These are phyloP conservation scores for Bagarius yarrelli DNA, from an alignment of 2,113 vertebrate species.

Conservation along the genomic window DNA sequence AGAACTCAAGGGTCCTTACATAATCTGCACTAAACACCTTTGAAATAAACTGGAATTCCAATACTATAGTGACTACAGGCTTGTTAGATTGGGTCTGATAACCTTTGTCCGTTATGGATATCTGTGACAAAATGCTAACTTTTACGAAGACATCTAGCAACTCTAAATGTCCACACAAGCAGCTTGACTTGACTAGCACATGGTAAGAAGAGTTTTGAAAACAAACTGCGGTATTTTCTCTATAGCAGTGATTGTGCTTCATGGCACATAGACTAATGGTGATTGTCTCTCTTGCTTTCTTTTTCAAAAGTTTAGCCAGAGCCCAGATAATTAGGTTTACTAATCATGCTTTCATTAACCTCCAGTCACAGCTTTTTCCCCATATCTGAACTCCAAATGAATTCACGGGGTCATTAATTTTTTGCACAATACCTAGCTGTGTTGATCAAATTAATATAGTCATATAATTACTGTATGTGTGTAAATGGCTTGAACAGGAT, in stretches of 20 bases:
- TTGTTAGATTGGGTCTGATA: too few species aligned
- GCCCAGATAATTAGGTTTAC: constrained; percentile 67
- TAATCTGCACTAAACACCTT: too few species aligned
- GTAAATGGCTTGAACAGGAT: constrained; percentile 43
- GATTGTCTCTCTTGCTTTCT: constrained; percentile 36
- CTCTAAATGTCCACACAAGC: not conserved
- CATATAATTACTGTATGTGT: constrained; percentile 52
- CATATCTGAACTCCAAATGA: constrained; percentile 18
- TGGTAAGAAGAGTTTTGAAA: constrained; percentile 46
- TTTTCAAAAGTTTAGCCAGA: constrained; percentile 53
- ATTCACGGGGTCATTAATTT: constrained; percentile 38
- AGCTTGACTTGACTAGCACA: constrained; percentile 41
- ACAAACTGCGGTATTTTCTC: constrained; percentile 61
- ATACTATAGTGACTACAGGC: too few species aligned
- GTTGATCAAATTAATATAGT: constrained; percentile 57
- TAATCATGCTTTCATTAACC: constrained; percentile 66
- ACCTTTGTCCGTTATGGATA: too few species aligned
- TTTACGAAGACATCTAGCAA: too few species aligned
- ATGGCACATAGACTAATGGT: constrained; percentile 56
- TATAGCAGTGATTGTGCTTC: constrained; percentile 62
- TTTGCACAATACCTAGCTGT: constrained; percentile 37
- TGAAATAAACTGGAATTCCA: too few species aligned
- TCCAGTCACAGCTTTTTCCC: constrained; percentile 42
- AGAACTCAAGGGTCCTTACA: too few species aligned
- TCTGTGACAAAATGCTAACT: not conserved